Evolutionary conservation across 2,113 vertebrate genomes (phyloP), one percentile per base, ranked within the genome.

Genomic region (Oreotrochilus melanogaster): DNA sequence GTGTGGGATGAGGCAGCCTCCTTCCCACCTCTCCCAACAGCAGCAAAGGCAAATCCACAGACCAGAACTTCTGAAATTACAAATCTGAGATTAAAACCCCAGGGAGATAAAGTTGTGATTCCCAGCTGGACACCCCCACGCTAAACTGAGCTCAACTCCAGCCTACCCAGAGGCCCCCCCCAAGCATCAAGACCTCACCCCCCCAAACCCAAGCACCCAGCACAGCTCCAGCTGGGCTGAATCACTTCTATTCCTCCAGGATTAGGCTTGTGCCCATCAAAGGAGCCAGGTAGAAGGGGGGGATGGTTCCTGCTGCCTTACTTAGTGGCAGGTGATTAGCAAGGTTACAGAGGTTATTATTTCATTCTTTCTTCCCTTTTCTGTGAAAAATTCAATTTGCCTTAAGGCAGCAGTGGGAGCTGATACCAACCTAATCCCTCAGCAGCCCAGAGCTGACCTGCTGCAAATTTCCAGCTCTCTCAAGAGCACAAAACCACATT

Each of bases 351-450:
- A 24, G 9, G 7, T 27, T 17, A 5, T 30, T 18, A 45, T 33
- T 24, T 30, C 4, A 18, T 51, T 47, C 17, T 25, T 74, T 58
- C 58, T 89, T 78, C 4, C 5, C 25, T 61, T 24, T 28, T 64
- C 67, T 70, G 58, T 69, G 64, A 88, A 89, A 85, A 96, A 92
- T 69, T 65, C 66, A 78, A 39, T 95, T 95, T 95, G 69, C 83
- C 88, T 82, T 53, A 60, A 79, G 86, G 76, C 74, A 74, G 33
- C 23, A 14, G 2, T 43, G 73, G 71, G 58, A 70, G 43, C 88
- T 85, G 91, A 83, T 87, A 78, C 48, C 64, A 31, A 88, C 93
- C 75, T 96, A 92, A 96, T 95, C 92, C 92, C 65, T 39, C 45
- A n/a, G 74, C 75, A 95, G 88, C 85, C 62, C 5, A 2, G 86